A percentile compares a stretch with the other conserved stretches of the same genome.
Conservation (phyloP, 2,888 invertebrate species). For the Bursaphelenchus okinawaensis region DNA sequence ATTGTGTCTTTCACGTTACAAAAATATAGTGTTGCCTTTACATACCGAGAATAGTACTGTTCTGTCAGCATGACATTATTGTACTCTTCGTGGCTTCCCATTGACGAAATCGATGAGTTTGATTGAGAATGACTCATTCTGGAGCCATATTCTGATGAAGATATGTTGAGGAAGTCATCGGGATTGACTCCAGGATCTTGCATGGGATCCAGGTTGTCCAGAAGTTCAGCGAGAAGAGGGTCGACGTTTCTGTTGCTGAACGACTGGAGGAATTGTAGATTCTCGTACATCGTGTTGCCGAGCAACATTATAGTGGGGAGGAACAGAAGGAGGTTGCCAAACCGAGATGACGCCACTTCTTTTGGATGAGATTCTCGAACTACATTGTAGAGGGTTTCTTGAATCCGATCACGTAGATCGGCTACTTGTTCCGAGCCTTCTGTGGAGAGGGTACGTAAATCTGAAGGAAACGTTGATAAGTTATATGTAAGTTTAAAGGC, state of each 20-base stretch:
- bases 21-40: not conserved
- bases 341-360: slow-evolving; percentile 54
- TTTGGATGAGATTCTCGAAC: slow-evolving; percentile 55
- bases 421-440: slow-evolving; percentile 53
- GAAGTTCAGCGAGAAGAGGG: slow-evolving; percentile 44
- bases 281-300: slow-evolving; percentile 48
- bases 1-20: not conserved
- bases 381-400: slow-evolving; percentile 48
- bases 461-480: slow-evolving; percentile 20
- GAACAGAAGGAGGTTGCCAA: slow-evolving; percentile 53
- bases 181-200: slow-evolving; percentile 18
- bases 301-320: slow-evolving; percentile 52
- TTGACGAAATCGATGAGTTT: slow-evolving; percentile 31
- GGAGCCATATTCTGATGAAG: slow-evolving; percentile 7
- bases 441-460: slow-evolving; percentile 40
- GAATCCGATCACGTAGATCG: slow-evolving; percentile 52
- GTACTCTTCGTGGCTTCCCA: slow-evolving; percentile 14
- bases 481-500: too few species aligned
- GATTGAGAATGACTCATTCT: slow-evolving; percentile 34
- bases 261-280: slow-evolving; percentile 50
- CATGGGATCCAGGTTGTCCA: slow-evolving; percentile 34
- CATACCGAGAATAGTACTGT: slow-evolving; percentile 7
- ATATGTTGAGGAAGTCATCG: slow-evolving; percentile 29
- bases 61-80: not conserved
- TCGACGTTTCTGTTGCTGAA: slow-evolving; percentile 48